A percentile compares a stretch with the other conserved stretches of the same genome.
Evolutionary conservation across 2,113 vertebrate genomes (phyloP).

Genomic region (Coregonus clupeaformis): DNA sequence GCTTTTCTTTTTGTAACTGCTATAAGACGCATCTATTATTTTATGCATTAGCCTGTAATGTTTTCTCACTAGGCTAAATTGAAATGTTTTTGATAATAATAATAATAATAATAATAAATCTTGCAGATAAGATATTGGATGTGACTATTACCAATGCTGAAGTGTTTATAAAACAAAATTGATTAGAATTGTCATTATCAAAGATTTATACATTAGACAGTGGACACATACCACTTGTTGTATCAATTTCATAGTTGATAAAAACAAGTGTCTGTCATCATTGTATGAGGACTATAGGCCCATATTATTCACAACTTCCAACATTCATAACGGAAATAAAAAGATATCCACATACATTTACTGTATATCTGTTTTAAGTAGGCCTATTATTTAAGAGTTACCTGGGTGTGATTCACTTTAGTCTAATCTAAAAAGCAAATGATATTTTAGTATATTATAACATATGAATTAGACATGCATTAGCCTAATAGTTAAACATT

Average conservation of each 20-base stretch:
- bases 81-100: background rate
- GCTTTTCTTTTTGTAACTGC: constrained; percentile 17
- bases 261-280: no score
- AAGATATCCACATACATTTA: no score
- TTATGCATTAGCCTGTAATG: background rate
- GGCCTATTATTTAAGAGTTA: no score
- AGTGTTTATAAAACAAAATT: no score
- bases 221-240: no score
- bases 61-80: background rate
- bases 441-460: background rate
- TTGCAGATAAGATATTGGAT: background rate
- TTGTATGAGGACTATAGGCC: no score
- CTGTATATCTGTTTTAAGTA: background rate
- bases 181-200: no score
- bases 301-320: background rate
- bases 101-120: background rate
- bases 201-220: no score
- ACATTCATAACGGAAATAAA: no score
- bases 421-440: background rate
- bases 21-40: background rate
- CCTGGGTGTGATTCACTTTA: background rate
- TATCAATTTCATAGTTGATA: no score
- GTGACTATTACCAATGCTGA: background rate
- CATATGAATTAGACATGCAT: background rate
- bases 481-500: no score